Base-by-base conservation (phyloP, 2,888 invertebrate species). In the Busseola fusca region DNA sequence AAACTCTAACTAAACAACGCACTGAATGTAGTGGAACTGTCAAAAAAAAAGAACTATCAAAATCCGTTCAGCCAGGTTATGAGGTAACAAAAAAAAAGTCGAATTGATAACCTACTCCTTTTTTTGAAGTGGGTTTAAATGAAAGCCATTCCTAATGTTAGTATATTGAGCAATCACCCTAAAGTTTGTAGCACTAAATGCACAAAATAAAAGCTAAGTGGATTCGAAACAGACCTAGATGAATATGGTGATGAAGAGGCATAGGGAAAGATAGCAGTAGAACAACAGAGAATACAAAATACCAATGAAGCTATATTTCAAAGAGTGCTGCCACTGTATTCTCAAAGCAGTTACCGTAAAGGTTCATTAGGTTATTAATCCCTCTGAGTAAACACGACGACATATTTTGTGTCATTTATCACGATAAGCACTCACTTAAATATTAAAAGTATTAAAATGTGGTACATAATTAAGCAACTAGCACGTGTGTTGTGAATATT, bases 401-500 rank as follows among this genome's bases (percentile, higher is more conserved):
- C 50, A 42, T 57, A 56, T 56, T 64, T 40, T 57, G 42, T 45
- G 50, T 34, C 37, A 70, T 77, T 65, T 66, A 64, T 66, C 52
- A 76, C 45, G 25, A 54, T 65, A 65, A 25, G 54, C 40, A 40
- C 34, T 68, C 21, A 74, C 59, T 52, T 40, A 80, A 80, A 60
- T 75, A 63, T 50, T n/a, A 72, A 67, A 79, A 67, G 21, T 67
- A 64, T 74, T 64, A 59, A 69, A 79, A 54, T 66, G 64, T 64
- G 56, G 56, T 40, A 27, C 48, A 66, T 72, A 77, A 81, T 78
- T 64, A 69, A 69, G 60, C 67, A 64, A 64, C 18, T 64, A 27
- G 64, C 78, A 78, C 64, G 73, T 73, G 66, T 27, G 30, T 48
- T 64, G 63, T 79, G 82, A 69, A 78, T 72, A 81, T 77, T 81